Evolutionary conservation across 2,888 invertebrate genomes (phyloP), one percentile per base, ranked within the genome.

Genomic region (Gryllus longicercus): DNA sequence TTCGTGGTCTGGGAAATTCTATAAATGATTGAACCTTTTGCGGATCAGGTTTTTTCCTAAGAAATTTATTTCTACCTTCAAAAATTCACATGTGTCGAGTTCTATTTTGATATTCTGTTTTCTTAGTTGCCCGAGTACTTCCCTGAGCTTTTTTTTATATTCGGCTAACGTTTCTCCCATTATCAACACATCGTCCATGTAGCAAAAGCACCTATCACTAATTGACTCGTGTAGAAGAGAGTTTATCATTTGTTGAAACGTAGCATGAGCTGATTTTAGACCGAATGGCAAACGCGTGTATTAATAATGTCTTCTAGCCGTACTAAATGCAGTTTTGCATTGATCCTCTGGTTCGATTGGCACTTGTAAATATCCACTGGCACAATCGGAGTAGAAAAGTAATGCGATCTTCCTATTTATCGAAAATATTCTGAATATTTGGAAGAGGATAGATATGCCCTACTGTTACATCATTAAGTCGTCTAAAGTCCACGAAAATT

Each of bases 241-340:
- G 75, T 86, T 84, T 83, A 86, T 86, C 12, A 84, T 78, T 5
- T n/a, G 86, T 21, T 81, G 85, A 81, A 87, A 87, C 85, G 85
- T n/a, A n/a, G 1, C 82, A 2, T 86, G 85, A 0, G 84, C 83
- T 76, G 84, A 85, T 77, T 83, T 83, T 2, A 80, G 0, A 85
- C 86, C 79, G 85, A 84, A 0, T n/a, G 84, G 84, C 85, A 87
- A 84, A 5, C 85, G n/a, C 79, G 74, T n/a, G 79, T 82, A 85
- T 82, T 86, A 84, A 51, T 2, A 74, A 16, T 74, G 74, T 0
- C 74, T 18, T 2, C 1, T 11, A 11, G 11, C 11, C n/a, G n/a
- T n/a, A 0, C 18, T 84, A 2, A 86, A 85, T 10, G 84, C 85
- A 2, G 85, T 85, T 82, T 85, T 85, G 14, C 75, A 77, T 25